Evolutionary conservation across 2,797 vertebrate species (phyloP).

Genomic region (Pseudochaenichthys georgianus): DNA sequence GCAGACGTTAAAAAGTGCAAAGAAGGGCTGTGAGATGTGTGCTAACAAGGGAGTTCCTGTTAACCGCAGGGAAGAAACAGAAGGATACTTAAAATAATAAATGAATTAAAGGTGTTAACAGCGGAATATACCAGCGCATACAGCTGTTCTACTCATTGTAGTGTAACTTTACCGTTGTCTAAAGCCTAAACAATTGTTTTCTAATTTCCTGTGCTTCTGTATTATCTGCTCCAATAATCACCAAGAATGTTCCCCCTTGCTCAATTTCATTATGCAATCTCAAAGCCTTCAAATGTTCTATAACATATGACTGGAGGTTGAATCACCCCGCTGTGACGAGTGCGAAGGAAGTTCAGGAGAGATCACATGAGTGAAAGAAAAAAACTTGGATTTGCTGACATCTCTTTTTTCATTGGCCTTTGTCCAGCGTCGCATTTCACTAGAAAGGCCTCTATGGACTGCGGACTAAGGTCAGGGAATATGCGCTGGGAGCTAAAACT

Average conservation of each 20-base stretch:
- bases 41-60: constrained; percentile 10
- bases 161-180: not conserved
- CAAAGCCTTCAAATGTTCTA: constrained; percentile 13
- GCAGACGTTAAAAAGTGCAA: not conserved
- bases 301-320: constrained; percentile 26
- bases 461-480: constrained; percentile 55
- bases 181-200: not conserved
- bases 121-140: not conserved
- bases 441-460: constrained; percentile 64
- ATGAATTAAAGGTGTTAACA: not conserved
- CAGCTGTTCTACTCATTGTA: not conserved
- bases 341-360: constrained; percentile 67
- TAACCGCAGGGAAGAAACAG: constrained; percentile 14
- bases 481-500: constrained; percentile 19
- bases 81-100: not conserved
- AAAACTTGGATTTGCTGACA: constrained; percentile 72
- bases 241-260: not conserved
- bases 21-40: not conserved
- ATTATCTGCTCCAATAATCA: not conserved
- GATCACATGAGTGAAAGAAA: constrained; percentile 71
- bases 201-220: not conserved
- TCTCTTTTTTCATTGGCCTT: constrained; percentile 71
- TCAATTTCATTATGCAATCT: constrained; percentile 25
- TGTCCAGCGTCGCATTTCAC: constrained; percentile 63
- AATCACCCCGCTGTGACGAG: constrained; percentile 30